Percentiles rank a stretch among this genome's conserved stretches.
Conservation (phyloP, 2,797 vertebrate species). For the Morus bassanus region DNA sequence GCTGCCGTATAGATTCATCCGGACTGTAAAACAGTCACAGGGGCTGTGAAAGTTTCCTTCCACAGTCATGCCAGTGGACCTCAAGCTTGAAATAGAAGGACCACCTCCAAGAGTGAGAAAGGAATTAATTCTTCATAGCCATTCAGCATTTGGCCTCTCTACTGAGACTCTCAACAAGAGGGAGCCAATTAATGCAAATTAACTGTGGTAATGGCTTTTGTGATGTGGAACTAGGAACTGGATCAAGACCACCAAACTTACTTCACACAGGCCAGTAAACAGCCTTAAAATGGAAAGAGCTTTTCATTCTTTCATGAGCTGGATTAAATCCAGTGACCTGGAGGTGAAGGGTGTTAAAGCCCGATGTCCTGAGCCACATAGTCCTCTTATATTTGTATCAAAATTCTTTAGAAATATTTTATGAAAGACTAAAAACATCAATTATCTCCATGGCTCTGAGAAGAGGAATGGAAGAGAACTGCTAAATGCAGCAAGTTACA, state of each 20-base stretch:
- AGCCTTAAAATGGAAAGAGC: conserved; percentile 29
- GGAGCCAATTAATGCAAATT: conserved; percentile 52
- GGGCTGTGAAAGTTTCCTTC: background rate
- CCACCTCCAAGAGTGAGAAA: background rate
- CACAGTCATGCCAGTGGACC: background rate
- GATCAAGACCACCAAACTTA: conserved; percentile 28
- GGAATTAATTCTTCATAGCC: conserved; percentile 29
- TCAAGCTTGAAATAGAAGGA: conserved; percentile 13
- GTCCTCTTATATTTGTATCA: background rate
- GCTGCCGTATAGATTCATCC: background rate
- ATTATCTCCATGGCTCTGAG: background rate
- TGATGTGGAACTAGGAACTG: conserved; percentile 47
- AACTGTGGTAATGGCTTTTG: conserved; percentile 45
- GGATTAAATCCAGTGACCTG: conserved; percentile 8
- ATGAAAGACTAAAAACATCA: background rate
- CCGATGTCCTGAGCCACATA: background rate
- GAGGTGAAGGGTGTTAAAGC: conserved; percentile 3
- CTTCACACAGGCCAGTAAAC: conserved; percentile 22
- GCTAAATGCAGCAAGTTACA: background rate
- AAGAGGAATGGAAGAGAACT: background rate
- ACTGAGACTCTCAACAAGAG: background rate
- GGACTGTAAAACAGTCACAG: background rate
- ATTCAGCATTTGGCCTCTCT: conserved; percentile 23
- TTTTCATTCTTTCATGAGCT: conserved; percentile 12
- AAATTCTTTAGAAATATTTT: conserved; percentile 20